Conservation (phyloP, 2,888 invertebrate genomes). For the Dendrolimus pini region DNA sequence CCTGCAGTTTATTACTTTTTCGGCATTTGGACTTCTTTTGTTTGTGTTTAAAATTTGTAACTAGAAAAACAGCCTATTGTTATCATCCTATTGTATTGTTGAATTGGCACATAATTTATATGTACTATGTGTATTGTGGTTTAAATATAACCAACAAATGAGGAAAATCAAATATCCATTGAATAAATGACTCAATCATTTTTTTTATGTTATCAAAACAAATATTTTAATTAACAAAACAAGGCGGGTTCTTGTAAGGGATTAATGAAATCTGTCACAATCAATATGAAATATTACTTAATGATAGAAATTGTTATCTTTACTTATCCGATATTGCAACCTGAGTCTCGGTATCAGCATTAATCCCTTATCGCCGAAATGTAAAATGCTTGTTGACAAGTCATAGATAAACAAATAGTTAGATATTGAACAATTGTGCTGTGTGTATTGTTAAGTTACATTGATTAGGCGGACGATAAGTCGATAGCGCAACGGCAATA, state of each 20-base stretch:
- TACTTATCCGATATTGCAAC: constrained; percentile 15
- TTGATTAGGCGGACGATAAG: constrained; percentile 14
- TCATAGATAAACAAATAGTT: constrained; percentile 31
- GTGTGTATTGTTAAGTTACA: constrained; percentile 30
- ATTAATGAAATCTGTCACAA: constrained; percentile 9
- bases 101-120: no score
- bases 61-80: no score
- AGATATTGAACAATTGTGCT: constrained; percentile 31
- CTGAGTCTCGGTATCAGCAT: constrained; percentile 20
- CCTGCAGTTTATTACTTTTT: no score
- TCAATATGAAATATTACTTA: constrained; percentile 19
- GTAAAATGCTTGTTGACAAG: constrained; percentile 55
- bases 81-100: no score
- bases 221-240: not conserved
- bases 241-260: not conserved
- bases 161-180: not conserved
- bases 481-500: not conserved
- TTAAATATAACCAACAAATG: not conserved
- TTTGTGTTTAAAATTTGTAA: no score
- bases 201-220: not conserved
- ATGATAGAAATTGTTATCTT: constrained; percentile 15
- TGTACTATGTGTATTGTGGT: not conserved
- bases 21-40: no score
- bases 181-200: not conserved
- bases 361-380: constrained; percentile 45